Percentiles rank a stretch among this genome's conserved stretches.
Evolutionary conservation across 2,888 invertebrate genomes (phyloP).

Genomic region (Parthenolecanium corni): DNA sequence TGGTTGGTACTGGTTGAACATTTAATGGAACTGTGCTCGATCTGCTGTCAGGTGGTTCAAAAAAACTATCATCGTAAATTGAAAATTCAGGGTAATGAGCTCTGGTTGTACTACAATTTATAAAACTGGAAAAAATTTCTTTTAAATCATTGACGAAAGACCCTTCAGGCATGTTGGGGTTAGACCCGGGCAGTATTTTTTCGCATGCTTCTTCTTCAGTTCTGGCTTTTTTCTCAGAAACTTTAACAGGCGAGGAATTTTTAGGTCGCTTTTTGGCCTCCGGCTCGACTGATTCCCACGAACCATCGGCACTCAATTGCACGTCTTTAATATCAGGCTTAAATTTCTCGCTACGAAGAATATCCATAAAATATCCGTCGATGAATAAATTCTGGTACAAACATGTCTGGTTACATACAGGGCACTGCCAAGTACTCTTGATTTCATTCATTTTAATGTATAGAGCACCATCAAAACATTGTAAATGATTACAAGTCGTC

Average conservation of each 20-base stretch:
- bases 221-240: background rate
- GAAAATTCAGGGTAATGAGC: background rate
- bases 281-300: background rate
- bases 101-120: background rate
- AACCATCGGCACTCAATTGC: slow-evolving; percentile 16
- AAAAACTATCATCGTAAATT: too few relatives aligned
- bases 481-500: slow-evolving; percentile 43
- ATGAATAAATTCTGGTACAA: slow-evolving; percentile 42
- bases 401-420: slow-evolving; percentile 44
- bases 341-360: slow-evolving; percentile 12
- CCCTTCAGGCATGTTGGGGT: background rate
- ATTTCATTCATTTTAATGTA: slow-evolving; percentile 46
- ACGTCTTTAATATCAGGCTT: slow-evolving; percentile 1
- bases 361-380: slow-evolving; percentile 39
- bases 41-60: background rate
- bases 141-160: background rate
- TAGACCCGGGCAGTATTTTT: background rate
- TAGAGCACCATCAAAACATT: slow-evolving; percentile 44
- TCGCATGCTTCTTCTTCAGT: background rate
- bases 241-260: background rate
- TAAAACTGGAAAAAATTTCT: background rate
- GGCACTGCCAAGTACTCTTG: slow-evolving; percentile 46
- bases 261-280: background rate
- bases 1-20: background rate
- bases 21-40: background rate